Base-by-base conservation (phyloP, 2,797 vertebrate species). In the Ispidina lecontei region DNA sequence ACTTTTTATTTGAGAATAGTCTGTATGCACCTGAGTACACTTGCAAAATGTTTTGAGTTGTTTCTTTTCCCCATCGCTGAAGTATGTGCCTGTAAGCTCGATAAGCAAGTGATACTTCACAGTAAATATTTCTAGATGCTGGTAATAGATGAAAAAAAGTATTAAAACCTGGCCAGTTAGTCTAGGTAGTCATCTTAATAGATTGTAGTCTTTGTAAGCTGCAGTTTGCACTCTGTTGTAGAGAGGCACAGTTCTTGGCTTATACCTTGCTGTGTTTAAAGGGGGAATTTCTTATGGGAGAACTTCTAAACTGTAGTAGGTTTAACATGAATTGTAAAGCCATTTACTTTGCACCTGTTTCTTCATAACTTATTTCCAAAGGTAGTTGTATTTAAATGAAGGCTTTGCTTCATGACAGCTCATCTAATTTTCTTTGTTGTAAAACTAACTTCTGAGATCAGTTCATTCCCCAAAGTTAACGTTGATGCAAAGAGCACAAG, bases 161-260 rank as follows among this genome's bases (percentile, higher is more conserved):
- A 94, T 96, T 95, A 93, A 96, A 96, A 93, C 85, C 75, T 89
- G 91, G 88, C 95, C 95, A 96, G 95, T 91, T 94, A 94, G 92
- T 93, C 84, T 93, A 95, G 95, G 70, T 94, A 91, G 89, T 84
- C 5, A 75, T 95, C 94, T 89, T 96, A 92, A 92, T 95, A 95
- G 92, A 64, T 96, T 85, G 83, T 96, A 94, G 95, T 95, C 84
- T 80, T 91, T 91, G 72, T 87, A 93, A 96, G 88, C 88, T 96
- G 95, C 95, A 93, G 93, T 96, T 97, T 97, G 96, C 96, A 97
- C 96, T 97, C 96, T 96, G 91, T 92, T 95, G 83, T 94, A 90
- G 96, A 89, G 96, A 91, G 93, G 93, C 83, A 93, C 94, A 94
- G 90, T 94, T 92, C 87, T 94, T 96, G 91, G 93, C 95, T 96